A percentile compares a stretch with the other conserved stretches of the same genome.
phyloP scores from a whole-genome alignment of 2,797 vertebrate species.

The Eulemur coronatus region DNA sequence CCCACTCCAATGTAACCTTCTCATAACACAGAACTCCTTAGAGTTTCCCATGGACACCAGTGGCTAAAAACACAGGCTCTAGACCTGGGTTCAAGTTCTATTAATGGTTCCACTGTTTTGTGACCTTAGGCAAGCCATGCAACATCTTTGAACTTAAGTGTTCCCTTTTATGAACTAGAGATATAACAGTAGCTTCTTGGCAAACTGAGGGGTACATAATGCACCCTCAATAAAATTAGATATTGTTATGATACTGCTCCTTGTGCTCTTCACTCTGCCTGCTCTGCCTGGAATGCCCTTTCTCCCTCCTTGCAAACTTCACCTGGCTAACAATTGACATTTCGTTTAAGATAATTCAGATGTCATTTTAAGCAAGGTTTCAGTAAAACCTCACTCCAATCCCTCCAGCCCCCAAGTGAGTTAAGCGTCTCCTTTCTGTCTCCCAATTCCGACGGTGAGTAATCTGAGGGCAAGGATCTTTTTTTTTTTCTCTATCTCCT shows the following conservation, averaged over 20 bases:
- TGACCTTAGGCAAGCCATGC: background rate
- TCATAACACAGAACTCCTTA: background rate
- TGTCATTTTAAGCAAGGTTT: background rate
- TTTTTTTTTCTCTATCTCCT: background rate
- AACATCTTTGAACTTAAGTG: background rate
- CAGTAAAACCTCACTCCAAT: background rate
- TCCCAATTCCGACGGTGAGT: background rate
- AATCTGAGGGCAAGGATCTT: background rate
- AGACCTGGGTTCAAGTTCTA: background rate
- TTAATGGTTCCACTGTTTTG: background rate
- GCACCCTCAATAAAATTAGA: background rate
- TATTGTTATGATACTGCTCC: background rate
- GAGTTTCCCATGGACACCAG: background rate
- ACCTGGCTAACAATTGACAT: background rate
- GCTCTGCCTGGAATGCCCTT: background rate
- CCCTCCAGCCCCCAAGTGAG: background rate
- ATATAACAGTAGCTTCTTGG: background rate
- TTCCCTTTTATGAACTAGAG: background rate
- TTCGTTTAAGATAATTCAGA: background rate
- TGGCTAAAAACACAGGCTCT: background rate
- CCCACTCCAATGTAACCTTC: background rate
- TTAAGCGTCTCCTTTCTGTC: background rate
- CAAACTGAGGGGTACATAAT: background rate
- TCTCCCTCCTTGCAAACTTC: background rate
- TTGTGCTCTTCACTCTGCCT: background rate